A percentile compares a stretch with the other conserved stretches of the same genome.
Evolutionary conservation across 2,113 vertebrate species (phyloP).

Genomic region (Lasiurus cinereus): DNA sequence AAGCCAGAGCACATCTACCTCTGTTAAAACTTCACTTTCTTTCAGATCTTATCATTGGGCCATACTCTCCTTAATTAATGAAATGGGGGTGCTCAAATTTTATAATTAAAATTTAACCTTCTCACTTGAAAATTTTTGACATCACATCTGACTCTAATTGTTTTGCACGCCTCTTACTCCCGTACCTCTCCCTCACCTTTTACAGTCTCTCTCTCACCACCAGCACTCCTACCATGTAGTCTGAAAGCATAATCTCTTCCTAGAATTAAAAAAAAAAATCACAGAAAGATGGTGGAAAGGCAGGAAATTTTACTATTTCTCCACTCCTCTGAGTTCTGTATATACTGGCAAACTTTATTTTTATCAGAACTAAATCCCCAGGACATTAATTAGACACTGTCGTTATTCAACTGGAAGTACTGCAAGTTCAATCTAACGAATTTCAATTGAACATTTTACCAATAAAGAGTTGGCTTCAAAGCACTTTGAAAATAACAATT

Average conservation of each 20-base stretch:
- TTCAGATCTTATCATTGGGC: not conserved
- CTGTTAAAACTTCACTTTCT: not conserved
- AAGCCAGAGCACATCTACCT: not conserved
- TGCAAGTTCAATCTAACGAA: slow-evolving; percentile 19
- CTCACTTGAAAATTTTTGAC: not conserved
- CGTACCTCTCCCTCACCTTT: not conserved
- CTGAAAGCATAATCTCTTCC: slow-evolving; percentile 39
- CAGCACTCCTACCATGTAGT: not conserved
- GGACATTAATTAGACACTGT: slow-evolving; percentile 7
- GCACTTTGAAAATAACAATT: slow-evolving; percentile 52
- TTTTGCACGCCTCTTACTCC: not conserved
- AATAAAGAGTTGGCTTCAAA: slow-evolving; percentile 29
- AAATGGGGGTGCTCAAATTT: not conserved
- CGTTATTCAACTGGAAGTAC: slow-evolving; percentile 22
- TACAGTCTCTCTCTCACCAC: not conserved
- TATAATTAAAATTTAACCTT: slow-evolving; percentile 40
- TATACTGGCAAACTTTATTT: not conserved
- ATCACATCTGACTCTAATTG: not conserved
- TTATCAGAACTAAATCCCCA: slow-evolving; percentile 14
- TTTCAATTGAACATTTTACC: slow-evolving; percentile 54
- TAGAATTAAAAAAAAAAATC: not conserved
- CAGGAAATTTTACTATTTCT: slow-evolving; percentile 21
- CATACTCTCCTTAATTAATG: slow-evolving; percentile 27
- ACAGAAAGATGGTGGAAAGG: slow-evolving; percentile 41
- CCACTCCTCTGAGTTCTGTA: slow-evolving; percentile 8